Conservation (phyloP, 1,140 invertebrate genomes). For the Asbolus verrucosus region DNA sequence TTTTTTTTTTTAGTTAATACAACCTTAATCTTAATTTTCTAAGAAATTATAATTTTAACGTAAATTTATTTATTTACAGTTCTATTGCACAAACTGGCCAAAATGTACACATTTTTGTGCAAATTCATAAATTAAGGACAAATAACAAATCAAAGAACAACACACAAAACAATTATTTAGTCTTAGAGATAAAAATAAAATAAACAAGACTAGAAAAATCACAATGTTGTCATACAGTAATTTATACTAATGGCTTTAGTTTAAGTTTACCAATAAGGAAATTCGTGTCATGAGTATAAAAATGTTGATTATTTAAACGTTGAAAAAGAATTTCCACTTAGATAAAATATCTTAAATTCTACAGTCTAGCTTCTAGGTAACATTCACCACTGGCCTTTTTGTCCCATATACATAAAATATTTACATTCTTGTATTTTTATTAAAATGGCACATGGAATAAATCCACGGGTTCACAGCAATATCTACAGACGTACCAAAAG, state of each 20-base stretch:
- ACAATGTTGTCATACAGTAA: constrained; percentile 8
- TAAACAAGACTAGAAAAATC: constrained; percentile 36
- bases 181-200: constrained; percentile 27
- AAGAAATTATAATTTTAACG: constrained; percentile 23
- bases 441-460: constrained; percentile 39
- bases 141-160: constrained; percentile 6
- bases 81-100: constrained; percentile 47
- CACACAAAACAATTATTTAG: constrained; percentile 27
- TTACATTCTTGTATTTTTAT: constrained; percentile 7
- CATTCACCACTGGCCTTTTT: constrained; percentile 15
- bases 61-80: constrained; percentile 40
- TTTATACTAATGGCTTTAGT: not conserved
- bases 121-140: constrained; percentile 3
- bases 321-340: constrained; percentile 2
- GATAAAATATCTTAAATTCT: constrained; percentile 29
- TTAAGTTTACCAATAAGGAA: constrained; percentile 21
- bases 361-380: constrained; percentile 19
- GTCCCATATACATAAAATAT: constrained; percentile 22
- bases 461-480: constrained; percentile 19
- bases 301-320: constrained; percentile 17
- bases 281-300: constrained; percentile 37
- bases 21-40: constrained; percentile 4
- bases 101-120: constrained; percentile 44
- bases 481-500: constrained; percentile 4
- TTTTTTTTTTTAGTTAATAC: constrained; percentile 15